Percentiles rank a stretch among this genome's conserved stretches.
phyloP scores from a whole-genome alignment of 1,140 invertebrate species.

The Aethina tumida region DNA sequence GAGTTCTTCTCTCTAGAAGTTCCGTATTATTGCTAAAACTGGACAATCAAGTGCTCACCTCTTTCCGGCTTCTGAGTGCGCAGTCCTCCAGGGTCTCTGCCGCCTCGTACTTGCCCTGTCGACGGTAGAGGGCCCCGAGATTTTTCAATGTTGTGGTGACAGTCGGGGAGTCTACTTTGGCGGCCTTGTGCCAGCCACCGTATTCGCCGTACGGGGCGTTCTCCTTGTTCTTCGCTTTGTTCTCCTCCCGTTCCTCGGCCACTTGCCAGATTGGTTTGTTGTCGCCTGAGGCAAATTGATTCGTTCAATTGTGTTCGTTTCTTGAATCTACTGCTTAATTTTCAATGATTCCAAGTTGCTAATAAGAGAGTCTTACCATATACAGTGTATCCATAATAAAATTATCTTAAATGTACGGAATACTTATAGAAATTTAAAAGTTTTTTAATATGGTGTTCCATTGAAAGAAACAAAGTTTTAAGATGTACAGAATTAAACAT shows the following conservation, averaged over 20 bases:
- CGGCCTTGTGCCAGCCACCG: conserved; percentile 95
- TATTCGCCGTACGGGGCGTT: conserved; percentile 89
- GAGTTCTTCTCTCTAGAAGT: too few species aligned
- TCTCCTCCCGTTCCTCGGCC: conserved; percentile 94
- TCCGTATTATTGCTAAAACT: neutral
- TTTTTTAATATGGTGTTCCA: too few species aligned
- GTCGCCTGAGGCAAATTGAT: conserved; percentile 54
- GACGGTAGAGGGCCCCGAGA: conserved; percentile 90
- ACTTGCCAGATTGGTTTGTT: conserved; percentile 99
- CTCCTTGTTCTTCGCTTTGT: conserved; percentile 85
- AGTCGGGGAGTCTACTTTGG: conserved; percentile 96
- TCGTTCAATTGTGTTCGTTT: too few species aligned
- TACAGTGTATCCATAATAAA: too few species aligned
- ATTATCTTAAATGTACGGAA: too few species aligned
- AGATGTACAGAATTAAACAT: too few species aligned
- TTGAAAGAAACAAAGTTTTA: too few species aligned
- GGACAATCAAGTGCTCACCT: conserved; percentile 46
- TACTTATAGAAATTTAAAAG: too few species aligned
- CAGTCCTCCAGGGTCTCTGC: conserved; percentile 98
- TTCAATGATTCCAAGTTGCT: too few species aligned
- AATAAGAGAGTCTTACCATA: too few species aligned
- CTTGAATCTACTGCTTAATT: too few species aligned
- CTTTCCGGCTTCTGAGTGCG: conserved; percentile 84
- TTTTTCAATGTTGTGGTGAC: conserved; percentile 96
- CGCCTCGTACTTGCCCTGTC: conserved; percentile 98